Evolutionary conservation across 2,113 vertebrate species (phyloP), one percentile per base, ranked within the genome.

Genomic region (Dromas ardeola): DNA sequence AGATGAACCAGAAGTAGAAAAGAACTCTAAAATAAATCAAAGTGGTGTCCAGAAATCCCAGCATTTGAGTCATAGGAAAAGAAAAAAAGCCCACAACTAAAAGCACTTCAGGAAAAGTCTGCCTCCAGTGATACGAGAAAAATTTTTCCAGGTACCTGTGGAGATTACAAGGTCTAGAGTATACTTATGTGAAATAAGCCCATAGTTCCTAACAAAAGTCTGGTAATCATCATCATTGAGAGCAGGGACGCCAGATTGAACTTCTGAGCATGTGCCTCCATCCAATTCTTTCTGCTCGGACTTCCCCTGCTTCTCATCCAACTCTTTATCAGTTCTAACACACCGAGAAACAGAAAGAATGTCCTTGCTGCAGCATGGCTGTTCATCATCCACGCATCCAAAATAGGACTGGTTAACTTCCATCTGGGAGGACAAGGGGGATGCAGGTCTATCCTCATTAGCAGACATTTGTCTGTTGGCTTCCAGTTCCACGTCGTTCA

Each of bases 101-200:
- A 25, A 93, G 34, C 42, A 71, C n/a, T 88, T 87, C 43, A 76
- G 38, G 78, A 6, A 56, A 74, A 62, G 13, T 29, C 8, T 52
- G 13, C 13, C n/a, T 78, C 42, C 59, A 88, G 45, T 26, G 23
- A 0, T 4, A 47, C 2, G 23, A 26, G 30, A 76, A 40, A 52
- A 49, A 6, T 1, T 40, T 71, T 56, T 78, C 23, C 19, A 90
- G 66, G 29, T 95, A 99, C 99, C 99, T 98, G 98, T 94, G 66
- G 98, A 96, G 38, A 99, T 92, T 93, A 98, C 98, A 89, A 99
- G 97, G 17, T 98, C 97, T 80, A 99, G 98, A 19, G 92, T 98
- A 87, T 99, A 99, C 36, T 98, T 98, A 97, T 98, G 98, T 52
- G 99, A 99, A 81, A 99, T 98, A 30, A 99, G 98, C 2, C 99